A percentile compares a stretch with the other conserved stretches of the same genome.
phyloP scores from a whole-genome alignment of 2,797 vertebrate genomes.

The Knipowitschia caucasica region DNA sequence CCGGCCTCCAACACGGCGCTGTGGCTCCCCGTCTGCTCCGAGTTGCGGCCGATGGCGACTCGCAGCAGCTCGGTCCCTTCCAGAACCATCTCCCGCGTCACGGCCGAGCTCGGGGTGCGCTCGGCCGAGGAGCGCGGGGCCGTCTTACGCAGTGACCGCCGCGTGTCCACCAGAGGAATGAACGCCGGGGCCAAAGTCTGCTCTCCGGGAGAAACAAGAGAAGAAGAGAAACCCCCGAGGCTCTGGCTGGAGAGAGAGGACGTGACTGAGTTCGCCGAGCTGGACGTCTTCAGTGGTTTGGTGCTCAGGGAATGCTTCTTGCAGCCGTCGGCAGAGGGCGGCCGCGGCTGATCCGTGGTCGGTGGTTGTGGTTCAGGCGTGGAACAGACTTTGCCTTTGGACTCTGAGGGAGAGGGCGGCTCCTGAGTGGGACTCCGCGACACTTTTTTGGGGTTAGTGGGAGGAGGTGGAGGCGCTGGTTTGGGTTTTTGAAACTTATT shows the following conservation, averaged over 20 bases:
- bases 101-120: constrained; percentile 83
- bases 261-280: constrained; percentile 50
- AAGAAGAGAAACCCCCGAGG: constrained; percentile 55
- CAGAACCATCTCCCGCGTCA: constrained; percentile 90
- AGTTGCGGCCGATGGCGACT: constrained; percentile 87
- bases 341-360: constrained; percentile 63
- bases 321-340: constrained; percentile 55
- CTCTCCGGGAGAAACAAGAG: constrained; percentile 45
- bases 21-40: constrained; percentile 93
- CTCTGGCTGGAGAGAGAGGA: constrained; percentile 57
- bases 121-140: constrained; percentile 82
- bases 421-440: constrained; percentile 83
- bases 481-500: constrained; percentile 88
- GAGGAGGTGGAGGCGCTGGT: constrained; percentile 86
- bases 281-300: constrained; percentile 69
- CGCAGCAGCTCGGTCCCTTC: constrained; percentile 88
- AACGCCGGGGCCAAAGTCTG: constrained; percentile 80
- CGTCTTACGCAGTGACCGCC: constrained; percentile 92
- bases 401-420: constrained; percentile 56
- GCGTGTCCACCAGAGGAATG: constrained; percentile 88
- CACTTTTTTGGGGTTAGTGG: constrained; percentile 77
- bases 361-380: constrained; percentile 65
- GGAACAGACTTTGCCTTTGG: constrained; percentile 73
- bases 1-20: constrained; percentile 93
- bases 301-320: constrained; percentile 81